Base-by-base conservation (phyloP, 2,888 invertebrate species). In the Cantharis lateralis region DNA sequence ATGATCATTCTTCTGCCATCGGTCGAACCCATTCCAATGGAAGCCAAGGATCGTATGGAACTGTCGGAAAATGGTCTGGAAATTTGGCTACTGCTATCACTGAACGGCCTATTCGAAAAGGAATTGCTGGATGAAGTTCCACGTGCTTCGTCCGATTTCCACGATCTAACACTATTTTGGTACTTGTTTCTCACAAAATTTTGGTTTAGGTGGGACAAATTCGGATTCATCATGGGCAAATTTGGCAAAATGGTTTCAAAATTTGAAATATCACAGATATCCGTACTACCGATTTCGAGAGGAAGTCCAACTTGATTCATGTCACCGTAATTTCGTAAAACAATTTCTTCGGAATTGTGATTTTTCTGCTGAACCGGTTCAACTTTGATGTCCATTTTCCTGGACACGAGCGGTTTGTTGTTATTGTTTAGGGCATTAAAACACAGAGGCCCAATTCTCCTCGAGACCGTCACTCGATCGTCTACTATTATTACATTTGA, bases 1-100 rank as follows among this genome's bases (percentile, higher is more conserved):
- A 96, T 95, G 83, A 95, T 95, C 91, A 96, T 92, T 89, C 94
- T 95, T 83, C 94, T 92, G 68, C 96, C 96, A 88, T 96, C 96
- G 63, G 96, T 96, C 80, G 95, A 96, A 32, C 96, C 96, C 92
- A 96, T 94, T 71, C 95, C 95, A 82, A 96, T 95, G 71, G 95
- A 95, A 75, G 95, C 95, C 83, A 95, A 91, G 68, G 95, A 95
- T 80, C 94, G 90, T 80, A 95, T 92, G 32, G 95, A 95, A 32
- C 93, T 93, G 89, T 95, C 95, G 72, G 91, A 89, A 82, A 88
- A 89, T 7, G 84, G 86, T 79, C 85, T 86, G 16, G 86, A 83
- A 80, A 90, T 87, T 80, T 91, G 90, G 83, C 91, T 91, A 81
- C 91, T 90, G 80, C 89, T 90, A 81, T 94, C 94, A 74, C 86